These are phyloP conservation scores for Phataginus tetradactyla DNA, from an alignment of 2,797 vertebrate genomes.

Conservation along the genomic window DNA sequence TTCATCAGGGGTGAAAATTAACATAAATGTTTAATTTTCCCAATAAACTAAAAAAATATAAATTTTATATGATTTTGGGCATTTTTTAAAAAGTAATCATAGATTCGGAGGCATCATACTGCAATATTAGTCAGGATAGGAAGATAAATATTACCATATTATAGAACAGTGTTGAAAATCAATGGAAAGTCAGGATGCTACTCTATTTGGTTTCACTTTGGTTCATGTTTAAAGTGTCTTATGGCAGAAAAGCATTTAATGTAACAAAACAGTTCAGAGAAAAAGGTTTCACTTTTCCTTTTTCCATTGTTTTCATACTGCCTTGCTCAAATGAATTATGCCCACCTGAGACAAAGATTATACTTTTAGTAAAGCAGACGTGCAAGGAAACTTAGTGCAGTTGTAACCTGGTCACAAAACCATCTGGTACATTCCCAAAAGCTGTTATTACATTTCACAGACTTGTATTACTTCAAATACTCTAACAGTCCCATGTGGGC, in stretches of 20 bases:
- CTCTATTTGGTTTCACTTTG: background rate
- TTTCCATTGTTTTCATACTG: conserved; percentile 60
- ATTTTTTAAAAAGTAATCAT: conserved; percentile 32
- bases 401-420: conserved; percentile 74
- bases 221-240: conserved; percentile 46
- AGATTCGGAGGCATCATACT: conserved; percentile 16
- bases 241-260: conserved; percentile 49
- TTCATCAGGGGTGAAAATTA: conserved; percentile 3
- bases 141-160: conserved; percentile 16
- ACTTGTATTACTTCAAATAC: conserved; percentile 67
- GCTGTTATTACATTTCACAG: conserved; percentile 68
- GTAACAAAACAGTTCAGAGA: conserved; percentile 57
- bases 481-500: conserved; percentile 57
- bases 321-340: conserved; percentile 69
- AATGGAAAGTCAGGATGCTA: conserved; percentile 17
- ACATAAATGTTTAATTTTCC: conserved; percentile 21
- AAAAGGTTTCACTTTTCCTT: conserved; percentile 56
- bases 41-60: background rate
- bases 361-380: conserved; percentile 63
- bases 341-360: conserved; percentile 66
- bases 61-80: conserved; percentile 21
- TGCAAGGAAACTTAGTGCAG: conserved; percentile 65
- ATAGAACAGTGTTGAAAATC: conserved; percentile 42
- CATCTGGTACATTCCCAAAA: conserved; percentile 73
- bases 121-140: background rate